These are phyloP conservation scores for Acrobasis repandana DNA, from an alignment of 2,888 invertebrate genomes.

Conservation along the genomic window DNA sequence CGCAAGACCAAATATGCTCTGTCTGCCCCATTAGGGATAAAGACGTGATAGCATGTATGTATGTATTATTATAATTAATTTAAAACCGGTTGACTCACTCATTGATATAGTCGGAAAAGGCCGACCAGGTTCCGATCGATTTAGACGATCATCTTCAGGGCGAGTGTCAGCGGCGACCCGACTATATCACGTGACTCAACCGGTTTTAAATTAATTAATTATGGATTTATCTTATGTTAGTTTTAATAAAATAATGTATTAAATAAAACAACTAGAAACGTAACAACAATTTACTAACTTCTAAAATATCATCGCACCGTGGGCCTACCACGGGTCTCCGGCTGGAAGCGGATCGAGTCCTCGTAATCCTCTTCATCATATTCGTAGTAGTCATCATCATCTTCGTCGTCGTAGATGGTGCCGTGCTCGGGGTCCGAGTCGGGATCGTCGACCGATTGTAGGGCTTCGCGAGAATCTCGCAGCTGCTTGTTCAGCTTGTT, in stretches of 20 bases:
- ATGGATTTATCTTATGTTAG: no score
- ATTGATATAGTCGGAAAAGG: no score
- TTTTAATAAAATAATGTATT: not conserved
- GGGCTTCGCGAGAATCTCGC: slow-evolving; percentile 41
- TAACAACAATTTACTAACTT: slow-evolving; percentile 8
- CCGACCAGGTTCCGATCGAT: no score
- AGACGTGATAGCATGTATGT: no score
- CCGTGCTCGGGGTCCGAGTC: slow-evolving; percentile 39
- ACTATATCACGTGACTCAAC: no score
- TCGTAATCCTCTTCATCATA: slow-evolving; percentile 36
- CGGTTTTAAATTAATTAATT: no score
- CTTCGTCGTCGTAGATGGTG: slow-evolving; percentile 32
- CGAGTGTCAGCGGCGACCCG: no score
- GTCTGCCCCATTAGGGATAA: no score
- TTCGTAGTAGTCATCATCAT: slow-evolving; percentile 44
- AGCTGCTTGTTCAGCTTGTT: slow-evolving; percentile 59
- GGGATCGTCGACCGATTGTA: slow-evolving; percentile 37
- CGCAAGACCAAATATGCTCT: no score
- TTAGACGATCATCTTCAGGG: no score
- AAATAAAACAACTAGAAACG: slow-evolving; percentile 10
- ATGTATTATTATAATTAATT: no score
- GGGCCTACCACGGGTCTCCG: slow-evolving; percentile 3
- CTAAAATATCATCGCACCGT: slow-evolving; percentile 5
- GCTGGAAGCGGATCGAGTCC: slow-evolving; percentile 24
- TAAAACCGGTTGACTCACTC: no score